A percentile compares a stretch with the other conserved stretches of the same genome.
phyloP scores from a whole-genome alignment of 2,888 invertebrate species.

The Scrobipalpa atriplicella region DNA sequence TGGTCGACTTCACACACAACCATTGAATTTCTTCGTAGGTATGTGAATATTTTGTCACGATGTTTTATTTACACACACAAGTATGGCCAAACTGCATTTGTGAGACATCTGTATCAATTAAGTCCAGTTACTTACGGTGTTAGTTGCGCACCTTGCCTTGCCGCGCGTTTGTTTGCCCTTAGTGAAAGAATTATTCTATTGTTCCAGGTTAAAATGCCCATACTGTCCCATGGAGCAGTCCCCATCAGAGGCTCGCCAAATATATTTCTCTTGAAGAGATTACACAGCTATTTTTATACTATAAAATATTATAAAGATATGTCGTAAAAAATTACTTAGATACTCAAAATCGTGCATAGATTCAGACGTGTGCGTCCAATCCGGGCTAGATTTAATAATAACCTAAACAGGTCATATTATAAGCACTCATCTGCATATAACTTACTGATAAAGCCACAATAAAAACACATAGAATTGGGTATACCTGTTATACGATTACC shows the following conservation, averaged over 20 bases:
- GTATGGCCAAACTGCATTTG: no score
- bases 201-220: constrained; percentile 97
- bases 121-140: no score
- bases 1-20: no score
- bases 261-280: constrained; percentile 89
- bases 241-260: constrained; percentile 94
- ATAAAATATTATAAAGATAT: neutral
- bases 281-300: constrained; percentile 17
- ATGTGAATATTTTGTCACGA: no score
- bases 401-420: neutral
- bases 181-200: constrained; percentile 22
- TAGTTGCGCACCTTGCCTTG: no score
- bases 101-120: no score
- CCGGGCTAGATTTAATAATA: neutral
- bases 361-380: neutral
- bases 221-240: constrained; percentile 99
- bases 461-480: no score
- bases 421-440: neutral
- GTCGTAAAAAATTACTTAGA: neutral
- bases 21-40: no score
- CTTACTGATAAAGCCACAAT: no score
- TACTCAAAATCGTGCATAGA: neutral
- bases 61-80: no score
- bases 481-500: no score
- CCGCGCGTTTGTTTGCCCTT: neutral